A percentile compares a stretch with the other conserved stretches of the same genome.
phyloP scores from a whole-genome alignment of 2,113 vertebrate species.

The Siniperca knerii region DNA sequence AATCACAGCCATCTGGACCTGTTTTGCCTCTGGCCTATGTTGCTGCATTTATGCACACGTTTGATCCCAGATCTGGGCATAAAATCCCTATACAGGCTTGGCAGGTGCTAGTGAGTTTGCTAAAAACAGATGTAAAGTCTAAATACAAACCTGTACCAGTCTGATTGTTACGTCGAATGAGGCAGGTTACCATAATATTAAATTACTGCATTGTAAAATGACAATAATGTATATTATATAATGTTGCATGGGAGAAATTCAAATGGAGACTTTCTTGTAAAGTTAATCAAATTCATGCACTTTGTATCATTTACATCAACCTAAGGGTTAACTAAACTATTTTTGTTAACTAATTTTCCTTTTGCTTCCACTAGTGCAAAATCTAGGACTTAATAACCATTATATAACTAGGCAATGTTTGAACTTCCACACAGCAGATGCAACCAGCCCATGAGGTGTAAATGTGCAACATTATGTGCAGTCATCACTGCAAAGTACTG shows the following conservation, averaged over 20 bases:
- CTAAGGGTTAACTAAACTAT: neutral
- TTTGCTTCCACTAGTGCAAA: neutral
- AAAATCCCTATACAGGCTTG: neutral
- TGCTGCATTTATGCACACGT: neutral
- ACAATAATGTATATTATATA: neutral
- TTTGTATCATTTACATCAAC: neutral
- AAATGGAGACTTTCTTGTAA: neutral
- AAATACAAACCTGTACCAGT: neutral
- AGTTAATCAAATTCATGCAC: neutral
- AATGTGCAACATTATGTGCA: neutral
- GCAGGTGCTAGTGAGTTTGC: neutral
- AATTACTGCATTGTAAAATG: neutral
- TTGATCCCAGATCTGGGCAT: neutral
- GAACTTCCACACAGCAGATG: neutral
- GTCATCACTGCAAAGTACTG: neutral
- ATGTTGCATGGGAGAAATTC: neutral
- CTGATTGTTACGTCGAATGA: neutral
- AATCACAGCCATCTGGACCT: constrained; percentile 62
- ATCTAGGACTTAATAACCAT: neutral
- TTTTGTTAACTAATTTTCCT: neutral
- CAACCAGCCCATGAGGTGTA: neutral
- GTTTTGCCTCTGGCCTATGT: constrained; percentile 22
- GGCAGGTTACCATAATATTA: neutral
- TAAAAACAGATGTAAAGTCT: neutral
- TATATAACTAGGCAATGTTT: neutral